Conservation (phyloP, 2,113 vertebrate species). For the Nycticryphes semicollaris region DNA sequence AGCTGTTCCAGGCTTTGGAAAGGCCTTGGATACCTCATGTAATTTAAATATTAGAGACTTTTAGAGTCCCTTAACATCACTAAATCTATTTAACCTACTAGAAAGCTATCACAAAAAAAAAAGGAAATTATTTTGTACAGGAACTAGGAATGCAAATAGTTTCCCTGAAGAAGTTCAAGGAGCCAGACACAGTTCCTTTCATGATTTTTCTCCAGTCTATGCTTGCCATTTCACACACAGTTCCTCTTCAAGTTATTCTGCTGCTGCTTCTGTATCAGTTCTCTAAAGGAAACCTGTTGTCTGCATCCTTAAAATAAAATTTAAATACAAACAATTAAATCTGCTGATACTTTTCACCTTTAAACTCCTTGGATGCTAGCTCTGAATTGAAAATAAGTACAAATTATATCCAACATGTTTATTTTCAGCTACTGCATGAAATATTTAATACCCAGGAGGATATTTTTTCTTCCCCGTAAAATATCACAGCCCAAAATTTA, state of each 20-base stretch:
- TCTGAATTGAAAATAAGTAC: conserved; percentile 26
- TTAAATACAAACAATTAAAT: conserved; percentile 22
- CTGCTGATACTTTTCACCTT: not conserved
- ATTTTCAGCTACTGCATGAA: conserved; percentile 36
- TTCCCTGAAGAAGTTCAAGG: not conserved
- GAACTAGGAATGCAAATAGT: not conserved
- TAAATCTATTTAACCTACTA: not conserved
- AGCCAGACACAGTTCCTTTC: not conserved
- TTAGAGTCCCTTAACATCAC: not conserved
- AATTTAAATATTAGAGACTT: not conserved
- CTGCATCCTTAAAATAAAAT: not conserved
- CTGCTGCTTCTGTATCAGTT: not conserved
- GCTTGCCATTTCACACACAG: not conserved
- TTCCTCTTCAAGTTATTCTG: not conserved
- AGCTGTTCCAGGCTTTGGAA: not conserved
- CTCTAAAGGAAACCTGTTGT: not conserved
- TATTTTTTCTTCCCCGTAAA: conserved; percentile 21
- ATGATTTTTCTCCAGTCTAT: not conserved
- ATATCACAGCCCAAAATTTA: conserved; percentile 20
- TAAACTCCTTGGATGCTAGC: not conserved
- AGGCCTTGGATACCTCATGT: not conserved
- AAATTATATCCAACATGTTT: not conserved
- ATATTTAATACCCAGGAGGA: conserved; percentile 51
- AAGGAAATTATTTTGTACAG: not conserved
- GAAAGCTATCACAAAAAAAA: not conserved